phyloP scores from a whole-genome alignment of 2,888 invertebrate species.

The Dicyrtoma fusca region DNA sequence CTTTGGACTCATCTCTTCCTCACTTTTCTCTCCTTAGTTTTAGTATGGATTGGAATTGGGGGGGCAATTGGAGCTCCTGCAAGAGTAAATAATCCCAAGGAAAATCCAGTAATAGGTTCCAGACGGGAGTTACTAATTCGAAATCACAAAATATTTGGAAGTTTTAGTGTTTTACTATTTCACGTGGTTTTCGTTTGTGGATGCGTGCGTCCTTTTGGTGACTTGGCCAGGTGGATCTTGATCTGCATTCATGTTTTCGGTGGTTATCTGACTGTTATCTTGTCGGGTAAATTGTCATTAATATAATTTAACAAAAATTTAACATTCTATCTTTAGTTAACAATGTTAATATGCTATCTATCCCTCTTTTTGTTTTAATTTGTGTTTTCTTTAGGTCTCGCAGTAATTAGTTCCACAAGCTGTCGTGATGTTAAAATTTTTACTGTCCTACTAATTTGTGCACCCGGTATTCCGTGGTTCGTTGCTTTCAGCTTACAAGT shows the following conservation, averaged over 20 bases:
- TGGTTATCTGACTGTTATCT: neutral
- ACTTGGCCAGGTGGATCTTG: neutral
- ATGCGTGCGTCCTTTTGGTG: neutral
- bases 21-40: neutral
- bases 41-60: neutral
- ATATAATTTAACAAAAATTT: neutral
- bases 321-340: neutral
- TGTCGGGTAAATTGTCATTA: neutral
- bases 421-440: neutral
- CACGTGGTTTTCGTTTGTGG: neutral
- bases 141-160: neutral
- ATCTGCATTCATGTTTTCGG: neutral
- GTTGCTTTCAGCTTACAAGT: neutral
- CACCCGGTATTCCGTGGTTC: neutral
- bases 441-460: neutral
- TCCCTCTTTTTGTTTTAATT: neutral
- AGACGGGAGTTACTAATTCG: neutral
- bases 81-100: too few species aligned
- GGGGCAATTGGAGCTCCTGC: too few species aligned
- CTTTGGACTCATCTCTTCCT: conserved; percentile 1
- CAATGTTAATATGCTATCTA: neutral
- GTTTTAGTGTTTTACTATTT: neutral
- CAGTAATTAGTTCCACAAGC: neutral
- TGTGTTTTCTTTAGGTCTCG: neutral
- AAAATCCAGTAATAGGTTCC: too few species aligned